These are phyloP conservation scores for Octopus bimaculoides DNA, from an alignment of 1,140 invertebrate species.

Conservation along the genomic window DNA sequence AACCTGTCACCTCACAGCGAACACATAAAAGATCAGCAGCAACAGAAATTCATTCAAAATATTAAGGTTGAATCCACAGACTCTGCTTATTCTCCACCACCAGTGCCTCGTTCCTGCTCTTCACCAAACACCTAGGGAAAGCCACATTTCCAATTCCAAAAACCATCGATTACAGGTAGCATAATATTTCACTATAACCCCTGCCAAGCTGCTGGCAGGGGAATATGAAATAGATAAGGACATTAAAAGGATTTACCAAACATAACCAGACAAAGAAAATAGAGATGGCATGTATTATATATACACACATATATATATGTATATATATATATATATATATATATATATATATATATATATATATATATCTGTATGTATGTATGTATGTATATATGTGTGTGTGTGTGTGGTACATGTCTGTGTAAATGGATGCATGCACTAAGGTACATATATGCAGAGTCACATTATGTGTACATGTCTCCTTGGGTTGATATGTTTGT, in stretches of 20 bases:
- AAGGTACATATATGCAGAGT: no score
- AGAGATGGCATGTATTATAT: neutral
- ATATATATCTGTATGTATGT: neutral
- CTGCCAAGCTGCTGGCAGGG: neutral
- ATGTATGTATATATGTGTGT: no score
- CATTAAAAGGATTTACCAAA: neutral
- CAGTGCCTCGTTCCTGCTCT: conserved; percentile 1
- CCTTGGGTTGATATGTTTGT: no score
- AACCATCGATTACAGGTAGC: neutral
- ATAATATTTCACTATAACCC: neutral
- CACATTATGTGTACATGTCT: no score
- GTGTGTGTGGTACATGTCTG: no score
- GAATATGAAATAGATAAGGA: neutral
- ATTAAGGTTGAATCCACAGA: conserved; percentile 10
- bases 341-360: neutral
- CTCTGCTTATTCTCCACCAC: conserved; percentile 5
- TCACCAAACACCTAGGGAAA: neutral
- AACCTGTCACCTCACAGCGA: conserved; percentile 12
- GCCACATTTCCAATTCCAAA: neutral
- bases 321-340: neutral
- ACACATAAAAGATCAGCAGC: neutral
- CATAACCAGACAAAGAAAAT: neutral
- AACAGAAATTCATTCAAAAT: neutral
- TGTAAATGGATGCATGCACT: no score
- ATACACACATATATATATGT: neutral